These are phyloP conservation scores for Trichacis sp. DNA, from an alignment of 2,888 invertebrate species.

Conservation along the genomic window DNA sequence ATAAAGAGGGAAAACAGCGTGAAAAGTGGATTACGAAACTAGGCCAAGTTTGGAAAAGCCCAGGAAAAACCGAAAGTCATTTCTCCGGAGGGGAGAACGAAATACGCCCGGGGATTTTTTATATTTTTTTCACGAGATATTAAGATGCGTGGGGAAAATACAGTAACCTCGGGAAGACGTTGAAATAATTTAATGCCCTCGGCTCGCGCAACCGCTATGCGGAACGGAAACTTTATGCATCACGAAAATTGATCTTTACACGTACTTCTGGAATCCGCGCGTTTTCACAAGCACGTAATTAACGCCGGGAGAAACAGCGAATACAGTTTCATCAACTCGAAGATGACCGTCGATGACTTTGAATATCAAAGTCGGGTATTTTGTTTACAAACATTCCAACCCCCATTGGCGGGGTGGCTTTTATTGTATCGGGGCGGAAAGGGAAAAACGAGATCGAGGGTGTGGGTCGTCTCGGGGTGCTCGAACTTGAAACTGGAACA, in stretches of 20 bases:
- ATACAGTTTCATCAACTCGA: too few relatives aligned
- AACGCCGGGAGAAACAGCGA: too few relatives aligned
- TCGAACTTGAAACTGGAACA: conserved; percentile 23
- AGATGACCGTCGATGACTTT: too few relatives aligned
- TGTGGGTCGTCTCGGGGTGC: conserved; percentile 25
- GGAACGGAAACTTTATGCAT: neutral
- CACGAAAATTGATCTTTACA: neutral
- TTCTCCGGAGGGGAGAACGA: too few relatives aligned
- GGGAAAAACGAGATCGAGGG: conserved; percentile 7
- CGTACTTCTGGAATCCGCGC: neutral
- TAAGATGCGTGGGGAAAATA: too few relatives aligned
- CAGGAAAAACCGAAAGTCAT: neutral
- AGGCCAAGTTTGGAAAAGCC: neutral
- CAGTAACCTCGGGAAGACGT: neutral
- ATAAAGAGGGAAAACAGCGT: neutral
- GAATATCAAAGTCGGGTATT: too few relatives aligned
- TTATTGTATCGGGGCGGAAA: neutral
- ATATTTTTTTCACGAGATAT: too few relatives aligned
- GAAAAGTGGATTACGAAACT: neutral
- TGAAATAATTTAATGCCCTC: neutral
- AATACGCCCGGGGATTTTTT: too few relatives aligned
- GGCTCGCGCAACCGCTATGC: neutral
- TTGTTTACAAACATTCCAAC: neutral
- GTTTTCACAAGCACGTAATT: too few relatives aligned
- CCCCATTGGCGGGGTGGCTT: too few relatives aligned